phyloP scores from a whole-genome alignment of 2,113 vertebrate genomes.

The Brachyistius frenatus region DNA sequence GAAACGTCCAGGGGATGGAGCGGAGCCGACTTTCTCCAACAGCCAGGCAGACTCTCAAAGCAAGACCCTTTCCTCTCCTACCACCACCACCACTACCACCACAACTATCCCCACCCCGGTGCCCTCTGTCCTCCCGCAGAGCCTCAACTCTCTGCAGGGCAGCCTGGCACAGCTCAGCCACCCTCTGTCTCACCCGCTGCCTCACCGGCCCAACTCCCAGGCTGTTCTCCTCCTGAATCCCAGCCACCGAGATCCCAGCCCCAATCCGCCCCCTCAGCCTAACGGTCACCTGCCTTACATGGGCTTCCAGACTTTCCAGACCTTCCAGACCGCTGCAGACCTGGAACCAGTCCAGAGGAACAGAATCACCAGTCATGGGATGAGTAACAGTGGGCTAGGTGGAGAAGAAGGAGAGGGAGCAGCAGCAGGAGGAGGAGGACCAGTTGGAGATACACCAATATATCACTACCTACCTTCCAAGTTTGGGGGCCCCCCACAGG shows the following conservation, averaged over 20 bases:
- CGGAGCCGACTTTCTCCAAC: conserved; percentile 67
- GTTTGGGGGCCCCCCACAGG: conserved; percentile 85
- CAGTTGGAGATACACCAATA: conserved; percentile 40
- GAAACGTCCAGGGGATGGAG: conserved; percentile 84
- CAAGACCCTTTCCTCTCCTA: conserved; percentile 74
- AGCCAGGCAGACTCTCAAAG: conserved; percentile 74
- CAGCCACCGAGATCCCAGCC: conserved; percentile 54
- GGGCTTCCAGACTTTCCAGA: conserved; percentile 77
- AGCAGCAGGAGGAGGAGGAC: conserved; percentile 31
- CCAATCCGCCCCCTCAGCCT: conserved; percentile 68
- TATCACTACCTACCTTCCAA: conserved; percentile 62
- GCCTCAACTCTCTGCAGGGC: conserved; percentile 72
- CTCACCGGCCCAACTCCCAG: conserved; percentile 47
- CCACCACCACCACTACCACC: conserved; percentile 65
- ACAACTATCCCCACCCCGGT: conserved; percentile 72
- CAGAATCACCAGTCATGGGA: conserved; percentile 59
- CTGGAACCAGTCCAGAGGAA: conserved; percentile 70
- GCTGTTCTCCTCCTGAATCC: conserved; percentile 43
- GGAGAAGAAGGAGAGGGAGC: conserved; percentile 59
- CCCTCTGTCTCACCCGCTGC: conserved; percentile 49
- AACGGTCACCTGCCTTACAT: conserved; percentile 85
- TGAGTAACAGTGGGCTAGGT: conserved; percentile 37
- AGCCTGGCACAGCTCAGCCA: conserved; percentile 72
- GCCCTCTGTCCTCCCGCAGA: conserved; percentile 72
- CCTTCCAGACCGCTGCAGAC: conserved; percentile 74